phyloP scores from a whole-genome alignment of 2,113 vertebrate genomes.

The Psittacus erithacus region DNA sequence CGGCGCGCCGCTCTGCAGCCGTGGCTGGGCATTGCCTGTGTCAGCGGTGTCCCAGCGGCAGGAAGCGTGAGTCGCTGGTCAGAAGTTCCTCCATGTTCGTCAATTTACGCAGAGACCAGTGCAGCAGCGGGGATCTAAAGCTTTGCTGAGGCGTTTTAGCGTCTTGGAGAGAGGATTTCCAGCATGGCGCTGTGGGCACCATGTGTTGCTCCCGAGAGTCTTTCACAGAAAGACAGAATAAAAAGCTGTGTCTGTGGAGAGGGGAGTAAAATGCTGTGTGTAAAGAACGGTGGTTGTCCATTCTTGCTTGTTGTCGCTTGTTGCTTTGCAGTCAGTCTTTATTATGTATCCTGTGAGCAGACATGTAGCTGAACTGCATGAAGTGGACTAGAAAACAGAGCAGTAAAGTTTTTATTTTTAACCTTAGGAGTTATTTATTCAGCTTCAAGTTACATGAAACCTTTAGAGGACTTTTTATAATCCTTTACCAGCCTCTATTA shows the following conservation, averaged over 20 bases:
- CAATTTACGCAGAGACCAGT: not conserved
- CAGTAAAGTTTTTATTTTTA: not conserved
- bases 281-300: fast-evolving
- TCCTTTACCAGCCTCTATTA: not conserved
- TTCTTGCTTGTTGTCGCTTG: not conserved
- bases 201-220: not conserved
- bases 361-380: fast-evolving
- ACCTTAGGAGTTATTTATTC: not conserved
- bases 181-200: not conserved
- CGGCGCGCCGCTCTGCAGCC: not conserved
- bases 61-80: not conserved
- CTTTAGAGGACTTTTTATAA: not conserved
- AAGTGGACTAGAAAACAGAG: not conserved
- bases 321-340: fast-evolving
- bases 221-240: fast-evolving
- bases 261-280: fast-evolving
- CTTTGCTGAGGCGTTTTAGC: not conserved
- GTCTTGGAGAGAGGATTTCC: not conserved
- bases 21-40: not conserved
- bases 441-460: not conserved
- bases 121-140: not conserved
- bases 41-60: not conserved
- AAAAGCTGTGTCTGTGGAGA: fast-evolving
- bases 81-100: not conserved
- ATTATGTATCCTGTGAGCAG: fast-evolving